Evolutionary conservation across 2,797 vertebrate species (phyloP).

Genomic region (Helicolenus hilgendorfi): DNA sequence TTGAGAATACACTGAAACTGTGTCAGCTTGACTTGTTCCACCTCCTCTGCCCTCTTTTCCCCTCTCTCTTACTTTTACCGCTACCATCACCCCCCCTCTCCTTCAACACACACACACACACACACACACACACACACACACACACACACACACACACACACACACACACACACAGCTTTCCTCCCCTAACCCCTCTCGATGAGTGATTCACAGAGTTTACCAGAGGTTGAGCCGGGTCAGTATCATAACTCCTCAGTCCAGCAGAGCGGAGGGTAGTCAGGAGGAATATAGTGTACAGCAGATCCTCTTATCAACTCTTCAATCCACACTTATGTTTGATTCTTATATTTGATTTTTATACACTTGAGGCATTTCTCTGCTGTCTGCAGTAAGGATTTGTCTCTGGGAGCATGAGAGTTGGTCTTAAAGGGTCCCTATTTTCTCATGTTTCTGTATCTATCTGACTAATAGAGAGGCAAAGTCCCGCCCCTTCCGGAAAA

Average conservation of each 20-base stretch:
- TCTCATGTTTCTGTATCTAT: neutral
- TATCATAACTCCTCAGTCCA: conserved; percentile 17
- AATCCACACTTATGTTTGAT: neutral
- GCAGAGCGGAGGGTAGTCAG: neutral
- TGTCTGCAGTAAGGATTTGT: neutral
- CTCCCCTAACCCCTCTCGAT: neutral
- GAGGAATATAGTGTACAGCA: neutral
- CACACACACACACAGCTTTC: neutral
- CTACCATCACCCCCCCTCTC: neutral
- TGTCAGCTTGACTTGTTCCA: conserved; percentile 62
- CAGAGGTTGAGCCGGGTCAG: conserved; percentile 38
- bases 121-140: conserved; percentile 2
- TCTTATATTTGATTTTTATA: neutral
- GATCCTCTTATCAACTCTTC: conserved; percentile 6
- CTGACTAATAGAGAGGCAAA: no score
- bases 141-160: neutral
- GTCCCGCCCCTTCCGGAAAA: no score
- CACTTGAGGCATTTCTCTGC: neutral
- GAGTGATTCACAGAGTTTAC: conserved; percentile 45
- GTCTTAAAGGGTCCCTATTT: neutral
- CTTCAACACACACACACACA: neutral
- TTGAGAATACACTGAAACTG: conserved; percentile 55
- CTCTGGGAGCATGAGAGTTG: neutral
- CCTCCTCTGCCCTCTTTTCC: conserved; percentile 31
- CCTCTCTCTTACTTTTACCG: neutral